phyloP scores from a whole-genome alignment of 2,888 invertebrate species.

The Bembecia ichneumoniformis region DNA sequence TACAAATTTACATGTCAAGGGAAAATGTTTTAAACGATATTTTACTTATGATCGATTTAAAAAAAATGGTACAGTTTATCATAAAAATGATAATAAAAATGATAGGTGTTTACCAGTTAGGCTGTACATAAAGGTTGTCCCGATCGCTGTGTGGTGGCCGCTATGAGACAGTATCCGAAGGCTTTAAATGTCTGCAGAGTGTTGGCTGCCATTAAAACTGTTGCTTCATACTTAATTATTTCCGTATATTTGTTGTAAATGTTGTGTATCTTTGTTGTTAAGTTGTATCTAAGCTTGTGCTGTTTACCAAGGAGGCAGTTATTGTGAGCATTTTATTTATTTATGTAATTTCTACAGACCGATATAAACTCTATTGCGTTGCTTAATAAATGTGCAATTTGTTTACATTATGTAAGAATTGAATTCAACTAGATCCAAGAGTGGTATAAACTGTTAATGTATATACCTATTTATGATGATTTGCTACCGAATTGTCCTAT shows the following conservation, averaged over 20 bases:
- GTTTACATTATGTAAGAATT: background rate
- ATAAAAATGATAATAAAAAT: no score
- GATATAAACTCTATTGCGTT: background rate
- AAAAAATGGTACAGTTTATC: no score
- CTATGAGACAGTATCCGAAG: conserved; percentile 32
- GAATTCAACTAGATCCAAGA: conserved; percentile 51
- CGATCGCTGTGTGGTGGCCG: conserved; percentile 57
- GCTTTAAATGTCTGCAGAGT: conserved; percentile 71
- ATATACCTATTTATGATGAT: conserved; percentile 11
- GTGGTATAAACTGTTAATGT: conserved; percentile 39
- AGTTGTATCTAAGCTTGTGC: conserved; percentile 47
- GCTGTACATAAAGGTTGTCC: background rate
- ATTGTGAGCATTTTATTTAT: no score
- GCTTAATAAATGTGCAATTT: background rate
- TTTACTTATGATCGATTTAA: no score
- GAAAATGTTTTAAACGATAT: no score
- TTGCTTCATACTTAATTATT: conserved; percentile 19
- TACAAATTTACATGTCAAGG: no score
- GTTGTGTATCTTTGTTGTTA: conserved; percentile 25
- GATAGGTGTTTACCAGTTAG: no score
- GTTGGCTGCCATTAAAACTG: conserved; percentile 55
- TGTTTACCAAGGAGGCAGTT: conserved; percentile 19
- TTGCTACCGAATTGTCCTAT: conserved; percentile 14
- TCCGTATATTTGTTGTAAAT: conserved; percentile 11
- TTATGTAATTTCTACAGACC: no score